These are phyloP conservation scores for Mycetomoellerius zeteki DNA, from an alignment of 1,140 invertebrate genomes.

Conservation along the genomic window DNA sequence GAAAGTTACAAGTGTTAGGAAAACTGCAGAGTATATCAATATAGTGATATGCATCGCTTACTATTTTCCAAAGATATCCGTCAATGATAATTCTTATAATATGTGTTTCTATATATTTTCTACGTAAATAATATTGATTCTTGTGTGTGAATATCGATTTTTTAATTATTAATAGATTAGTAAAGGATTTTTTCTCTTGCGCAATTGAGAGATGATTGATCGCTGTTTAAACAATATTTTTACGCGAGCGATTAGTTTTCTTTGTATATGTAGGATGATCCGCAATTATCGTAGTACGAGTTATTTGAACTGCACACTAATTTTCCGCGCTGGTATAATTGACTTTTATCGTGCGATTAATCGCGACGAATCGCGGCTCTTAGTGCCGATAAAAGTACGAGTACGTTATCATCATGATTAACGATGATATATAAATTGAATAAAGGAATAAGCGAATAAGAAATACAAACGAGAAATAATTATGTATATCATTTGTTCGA, in stretches of 20 bases:
- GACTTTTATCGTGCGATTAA: conserved; percentile 58
- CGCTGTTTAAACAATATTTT: background rate
- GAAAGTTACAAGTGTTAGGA: background rate
- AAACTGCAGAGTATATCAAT: background rate
- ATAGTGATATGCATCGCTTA: conserved; percentile 11
- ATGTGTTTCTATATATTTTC: background rate
- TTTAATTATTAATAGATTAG: too few relatives aligned
- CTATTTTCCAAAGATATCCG: background rate
- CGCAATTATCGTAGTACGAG: background rate
- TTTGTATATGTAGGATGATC: background rate
- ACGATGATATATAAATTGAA: background rate
- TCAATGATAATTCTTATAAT: conserved; percentile 4
- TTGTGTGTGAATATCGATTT: background rate
- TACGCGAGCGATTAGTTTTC: background rate
- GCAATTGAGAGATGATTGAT: background rate
- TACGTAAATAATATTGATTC: background rate
- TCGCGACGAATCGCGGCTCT: background rate
- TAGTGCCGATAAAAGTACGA: conserved; percentile 10
- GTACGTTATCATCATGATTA: background rate
- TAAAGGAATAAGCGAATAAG: background rate
- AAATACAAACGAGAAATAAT: background rate
- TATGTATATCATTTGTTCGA: background rate
- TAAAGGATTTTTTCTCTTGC: background rate
- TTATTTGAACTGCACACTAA: background rate
- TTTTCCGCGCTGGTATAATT: conserved; percentile 53